Evolutionary conservation across 2,797 vertebrate species (phyloP).

Genomic region (Sebastes ruberrimus): DNA sequence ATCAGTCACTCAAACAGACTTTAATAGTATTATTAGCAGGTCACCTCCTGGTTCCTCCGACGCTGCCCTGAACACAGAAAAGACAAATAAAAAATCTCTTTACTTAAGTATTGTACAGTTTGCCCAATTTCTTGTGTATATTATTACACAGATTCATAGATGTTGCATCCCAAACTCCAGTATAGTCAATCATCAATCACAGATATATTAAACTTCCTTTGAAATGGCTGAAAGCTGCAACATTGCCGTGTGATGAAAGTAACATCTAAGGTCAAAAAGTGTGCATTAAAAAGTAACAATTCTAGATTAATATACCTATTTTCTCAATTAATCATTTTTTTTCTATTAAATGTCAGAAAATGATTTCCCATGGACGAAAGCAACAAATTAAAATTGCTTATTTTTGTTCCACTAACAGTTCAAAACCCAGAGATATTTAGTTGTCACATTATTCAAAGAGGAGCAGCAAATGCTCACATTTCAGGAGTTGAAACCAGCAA

Average conservation of each 20-base stretch:
- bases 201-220: rapidly evolving
- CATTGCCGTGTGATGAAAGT: not conserved
- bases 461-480: no score
- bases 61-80: not conserved
- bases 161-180: not conserved
- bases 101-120: not conserved
- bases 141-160: not conserved
- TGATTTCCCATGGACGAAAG: not conserved
- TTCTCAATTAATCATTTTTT: not conserved
- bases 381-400: not conserved
- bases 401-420: not conserved
- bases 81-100: not conserved
- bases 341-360: not conserved
- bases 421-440: not conserved
- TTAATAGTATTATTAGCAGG: not conserved
- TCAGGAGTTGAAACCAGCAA: not conserved
- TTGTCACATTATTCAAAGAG: not conserved
- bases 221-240: not conserved
- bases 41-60: not conserved
- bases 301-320: not conserved
- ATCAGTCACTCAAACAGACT: not conserved
- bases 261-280: not conserved
- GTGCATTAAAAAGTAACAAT: not conserved
- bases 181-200: not conserved
- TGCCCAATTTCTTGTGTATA: not conserved